phyloP scores from a whole-genome alignment of 2,888 invertebrate genomes.

The Unio delphinus region DNA sequence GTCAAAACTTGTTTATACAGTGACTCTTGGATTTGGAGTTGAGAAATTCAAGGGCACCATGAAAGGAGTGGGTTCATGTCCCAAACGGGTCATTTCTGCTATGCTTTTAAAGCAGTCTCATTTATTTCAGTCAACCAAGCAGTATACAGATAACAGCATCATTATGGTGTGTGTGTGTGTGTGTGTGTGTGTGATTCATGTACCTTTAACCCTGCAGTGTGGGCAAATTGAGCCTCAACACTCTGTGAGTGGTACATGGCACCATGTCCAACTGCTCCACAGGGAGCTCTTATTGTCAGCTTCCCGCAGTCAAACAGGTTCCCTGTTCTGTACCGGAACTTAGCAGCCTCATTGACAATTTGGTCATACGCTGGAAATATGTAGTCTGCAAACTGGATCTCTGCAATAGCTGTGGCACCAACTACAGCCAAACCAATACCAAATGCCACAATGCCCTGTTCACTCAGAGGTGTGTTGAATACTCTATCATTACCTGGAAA shows the following conservation, averaged over 20 bases:
- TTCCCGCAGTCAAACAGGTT: constrained; percentile 90
- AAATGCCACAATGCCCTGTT: constrained; percentile 88
- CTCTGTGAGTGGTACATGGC: constrained; percentile 98
- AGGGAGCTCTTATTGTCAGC: constrained; percentile 91
- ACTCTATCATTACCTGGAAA: constrained; percentile 83
- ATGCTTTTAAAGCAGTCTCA: too few relatives aligned
- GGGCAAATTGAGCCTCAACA: constrained; percentile 97
- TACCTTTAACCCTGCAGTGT: constrained; percentile 93
- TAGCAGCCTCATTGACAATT: constrained; percentile 86
- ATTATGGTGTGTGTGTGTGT: too few relatives aligned
- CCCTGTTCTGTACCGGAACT: constrained; percentile 93
- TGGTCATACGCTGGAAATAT: constrained; percentile 98
- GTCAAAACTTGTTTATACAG: too few relatives aligned
- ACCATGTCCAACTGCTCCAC: constrained; percentile 98
- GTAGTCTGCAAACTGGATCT: constrained; percentile 99
- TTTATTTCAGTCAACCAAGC: too few relatives aligned
- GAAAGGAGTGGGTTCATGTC: too few relatives aligned
- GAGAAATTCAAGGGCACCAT: too few relatives aligned
- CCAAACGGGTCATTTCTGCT: too few relatives aligned
- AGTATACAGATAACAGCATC: too few relatives aligned
- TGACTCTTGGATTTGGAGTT: too few relatives aligned
- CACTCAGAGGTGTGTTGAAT: constrained; percentile 85
- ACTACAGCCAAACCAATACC: constrained; percentile 93
- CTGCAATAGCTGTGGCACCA: constrained; percentile 95
- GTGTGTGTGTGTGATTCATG: constrained; percentile 3